Percentiles rank a stretch among this genome's conserved stretches.
Conservation (phyloP, 2,113 vertebrate genomes). For the Phalacrocorax aristotelis region DNA sequence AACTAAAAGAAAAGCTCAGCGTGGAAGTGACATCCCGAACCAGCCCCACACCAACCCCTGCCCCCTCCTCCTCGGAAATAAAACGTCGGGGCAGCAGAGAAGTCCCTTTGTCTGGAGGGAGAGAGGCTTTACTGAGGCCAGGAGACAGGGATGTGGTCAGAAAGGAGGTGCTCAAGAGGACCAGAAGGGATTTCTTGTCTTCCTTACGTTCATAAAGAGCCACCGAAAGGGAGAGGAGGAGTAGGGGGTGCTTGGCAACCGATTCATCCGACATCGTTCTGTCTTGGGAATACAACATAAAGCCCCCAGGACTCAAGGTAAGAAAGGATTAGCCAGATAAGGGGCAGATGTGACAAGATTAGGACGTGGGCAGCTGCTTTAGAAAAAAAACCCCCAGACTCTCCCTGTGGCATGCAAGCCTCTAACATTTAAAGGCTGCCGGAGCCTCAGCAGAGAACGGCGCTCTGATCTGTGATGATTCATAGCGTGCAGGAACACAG, state of each 20-base stretch:
- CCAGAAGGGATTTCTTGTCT: not conserved
- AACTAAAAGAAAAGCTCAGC: not conserved
- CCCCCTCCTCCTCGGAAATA: not conserved
- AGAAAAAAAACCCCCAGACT: not conserved
- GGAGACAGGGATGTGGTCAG: rapidly evolving
- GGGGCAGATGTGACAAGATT: not conserved
- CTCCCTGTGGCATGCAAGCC: not conserved
- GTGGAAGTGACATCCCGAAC: not conserved
- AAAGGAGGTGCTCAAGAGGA: not conserved
- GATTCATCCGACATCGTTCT: not conserved
- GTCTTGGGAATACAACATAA: not conserved
- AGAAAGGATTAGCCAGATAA: not conserved
- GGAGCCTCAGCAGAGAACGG: not conserved
- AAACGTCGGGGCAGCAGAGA: not conserved
- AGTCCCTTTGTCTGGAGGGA: not conserved
- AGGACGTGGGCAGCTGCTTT: not conserved
- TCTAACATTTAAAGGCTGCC: not conserved
- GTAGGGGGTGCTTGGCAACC: not conserved
- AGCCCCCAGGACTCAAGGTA: not conserved
- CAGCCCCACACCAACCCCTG: not conserved
- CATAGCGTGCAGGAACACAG: not conserved
- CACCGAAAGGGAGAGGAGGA: not conserved
- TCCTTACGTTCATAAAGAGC: not conserved
- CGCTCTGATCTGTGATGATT: not conserved
- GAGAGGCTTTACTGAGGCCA: not conserved